Conservation (phyloP, 2,888 invertebrate genomes). For the Drosophila imparisetae region DNA sequence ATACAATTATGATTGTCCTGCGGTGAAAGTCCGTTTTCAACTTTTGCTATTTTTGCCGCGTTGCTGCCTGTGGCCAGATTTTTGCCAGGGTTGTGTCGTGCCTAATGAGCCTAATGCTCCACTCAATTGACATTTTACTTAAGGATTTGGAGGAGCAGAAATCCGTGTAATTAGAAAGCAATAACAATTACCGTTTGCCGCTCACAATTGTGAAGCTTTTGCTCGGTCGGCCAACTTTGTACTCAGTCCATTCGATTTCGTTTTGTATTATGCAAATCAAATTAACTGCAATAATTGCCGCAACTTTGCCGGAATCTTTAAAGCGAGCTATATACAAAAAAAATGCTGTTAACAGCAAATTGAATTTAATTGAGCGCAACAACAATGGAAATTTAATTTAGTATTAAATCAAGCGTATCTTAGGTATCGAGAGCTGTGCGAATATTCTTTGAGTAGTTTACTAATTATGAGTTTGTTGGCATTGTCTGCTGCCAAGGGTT, state of each 20-base stretch:
- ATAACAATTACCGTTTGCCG: slow-evolving; percentile 71
- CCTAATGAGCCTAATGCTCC: slow-evolving; percentile 68
- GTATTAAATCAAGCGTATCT: slow-evolving; percentile 52
- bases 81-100: slow-evolving; percentile 22
- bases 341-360: slow-evolving; percentile 10
- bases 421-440: slow-evolving; percentile 14
- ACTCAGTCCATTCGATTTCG: slow-evolving; percentile 61
- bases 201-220: slow-evolving; percentile 23
- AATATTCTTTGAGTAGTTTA: slow-evolving; percentile 30
- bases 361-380: slow-evolving; percentile 33
- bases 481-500: slow-evolving; percentile 10
- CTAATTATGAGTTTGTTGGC: slow-evolving; percentile 22
- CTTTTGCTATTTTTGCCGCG: slow-evolving; percentile 16
- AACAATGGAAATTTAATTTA: slow-evolving; percentile 62
- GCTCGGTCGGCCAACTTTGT: background rate
- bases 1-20: slow-evolving; percentile 52
- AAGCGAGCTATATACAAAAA: slow-evolving; percentile 7
- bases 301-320: slow-evolving; percentile 41
- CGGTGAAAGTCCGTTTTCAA: slow-evolving; percentile 35
- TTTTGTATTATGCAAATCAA: slow-evolving; percentile 48
- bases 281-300: slow-evolving; percentile 57
- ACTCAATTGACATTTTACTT: slow-evolving; percentile 79
- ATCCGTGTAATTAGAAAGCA: slow-evolving; percentile 76
- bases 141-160: slow-evolving; percentile 59
- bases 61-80: slow-evolving; percentile 18